Base-by-base conservation (phyloP, 2,113 vertebrate genomes). In the Microcebus tavaratra region DNA sequence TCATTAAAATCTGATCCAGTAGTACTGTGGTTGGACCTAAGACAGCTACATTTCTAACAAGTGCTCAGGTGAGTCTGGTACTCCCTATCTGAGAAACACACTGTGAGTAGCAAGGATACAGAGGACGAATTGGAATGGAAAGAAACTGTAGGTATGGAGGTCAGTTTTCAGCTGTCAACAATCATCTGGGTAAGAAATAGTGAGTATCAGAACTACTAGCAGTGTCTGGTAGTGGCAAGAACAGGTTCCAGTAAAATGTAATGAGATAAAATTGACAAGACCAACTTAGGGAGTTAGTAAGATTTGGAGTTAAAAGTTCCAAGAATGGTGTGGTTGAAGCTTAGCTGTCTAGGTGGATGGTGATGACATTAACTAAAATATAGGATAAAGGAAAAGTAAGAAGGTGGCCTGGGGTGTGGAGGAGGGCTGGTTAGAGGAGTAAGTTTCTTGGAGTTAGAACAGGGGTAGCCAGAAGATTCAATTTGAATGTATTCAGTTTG, bases 1-100 rank as follows among this genome's bases (percentile, higher is more conserved):
- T 92, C 76, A 88, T 79, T 95, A 68, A 85, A 81, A 88, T 95
- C 63, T 79, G 61, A 88, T 73, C 34, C 13, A 88, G 2, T 78
- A 57, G 13, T 8, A 94, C 48, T 70, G 6, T 42, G 13, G 2
- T 50, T 42, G 65, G 20, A 81, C 45, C 21, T 93, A 65, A 63
- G 20, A 61, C 70, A 83, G 61, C 53, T 68, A 10, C n/a, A 50
- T 88, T 90, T 91, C 50, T 88, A 76, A 67, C 25, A 95, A 73
- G 31, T 61, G 88, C 50, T 36, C 65, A 59, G 39, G 34, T 78
- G 39, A 72, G 21, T 8, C 29, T 79, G 55, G n/a, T 95, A 50
- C 10, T 80, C 6, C 27, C 96, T 67, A 53, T 67, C 63, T 57
- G 31, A 89, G 67, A 82, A 39, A 55, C 45, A 84, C 57, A 53